A percentile compares a stretch with the other conserved stretches of the same genome.
Evolutionary conservation across 2,888 invertebrate species (phyloP).

Genomic region (Orgyia antiqua): DNA sequence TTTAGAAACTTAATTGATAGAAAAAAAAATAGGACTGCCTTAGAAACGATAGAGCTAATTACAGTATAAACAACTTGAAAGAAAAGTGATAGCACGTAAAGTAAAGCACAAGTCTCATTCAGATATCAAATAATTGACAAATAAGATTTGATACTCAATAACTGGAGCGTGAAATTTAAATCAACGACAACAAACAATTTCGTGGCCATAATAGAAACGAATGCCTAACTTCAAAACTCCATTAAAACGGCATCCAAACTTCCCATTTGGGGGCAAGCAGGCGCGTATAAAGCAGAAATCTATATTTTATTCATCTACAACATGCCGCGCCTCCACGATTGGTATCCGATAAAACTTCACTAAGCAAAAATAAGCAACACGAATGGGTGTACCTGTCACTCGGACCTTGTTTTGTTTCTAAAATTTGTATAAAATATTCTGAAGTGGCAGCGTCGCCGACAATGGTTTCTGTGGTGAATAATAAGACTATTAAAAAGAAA

Average conservation of each 20-base stretch:
- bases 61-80: conserved; percentile 28
- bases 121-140: conserved; percentile 47
- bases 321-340: conserved; percentile 60
- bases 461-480: conserved; percentile 52
- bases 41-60: conserved; percentile 22
- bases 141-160: conserved; percentile 56
- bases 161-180: conserved; percentile 65
- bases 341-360: conserved; percentile 65
- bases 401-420: conserved; percentile 71
- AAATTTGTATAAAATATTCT: conserved; percentile 78
- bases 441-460: conserved; percentile 58
- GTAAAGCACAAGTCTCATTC: conserved; percentile 28
- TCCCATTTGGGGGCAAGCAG: conserved; percentile 57
- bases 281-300: conserved; percentile 58
- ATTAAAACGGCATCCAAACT: conserved; percentile 64
- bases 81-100: conserved; percentile 31
- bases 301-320: conserved; percentile 73
- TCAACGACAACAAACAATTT: conserved; percentile 66
- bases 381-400: conserved; percentile 76
- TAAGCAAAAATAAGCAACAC: conserved; percentile 71
- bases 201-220: conserved; percentile 64
- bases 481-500: conserved; percentile 45
- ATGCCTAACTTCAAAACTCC: conserved; percentile 67
- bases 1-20: too few species aligned
- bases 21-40: too few species aligned